Evolutionary conservation across 2,797 vertebrate genomes (phyloP).

Genomic region (Hephaestus fuliginosus): DNA sequence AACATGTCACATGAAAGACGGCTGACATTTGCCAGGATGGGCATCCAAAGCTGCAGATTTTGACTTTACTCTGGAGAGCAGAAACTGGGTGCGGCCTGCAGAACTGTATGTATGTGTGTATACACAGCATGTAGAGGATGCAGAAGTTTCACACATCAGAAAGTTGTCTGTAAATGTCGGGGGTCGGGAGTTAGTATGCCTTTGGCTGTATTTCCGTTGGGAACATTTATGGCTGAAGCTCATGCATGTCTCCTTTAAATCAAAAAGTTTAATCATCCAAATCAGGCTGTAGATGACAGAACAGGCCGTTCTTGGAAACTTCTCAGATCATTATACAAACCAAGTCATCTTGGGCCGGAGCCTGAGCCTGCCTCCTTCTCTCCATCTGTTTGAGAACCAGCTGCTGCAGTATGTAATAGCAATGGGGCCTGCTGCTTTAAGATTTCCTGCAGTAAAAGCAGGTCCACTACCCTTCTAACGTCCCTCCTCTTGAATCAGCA

Average conservation of each 20-base stretch:
- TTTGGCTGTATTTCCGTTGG: slow-evolving; percentile 29
- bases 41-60: neutral
- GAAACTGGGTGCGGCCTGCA: slow-evolving; percentile 19
- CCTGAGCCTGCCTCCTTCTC: slow-evolving; percentile 38
- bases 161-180: slow-evolving; percentile 12
- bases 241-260: slow-evolving; percentile 27
- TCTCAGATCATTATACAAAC: slow-evolving; percentile 61
- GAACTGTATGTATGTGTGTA: slow-evolving; percentile 1
- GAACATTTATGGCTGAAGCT: slow-evolving; percentile 43
- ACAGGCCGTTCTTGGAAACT: slow-evolving; percentile 63
- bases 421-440: slow-evolving; percentile 40
- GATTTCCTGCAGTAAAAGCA: slow-evolving; percentile 55
- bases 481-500: slow-evolving; percentile 45
- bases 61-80: slow-evolving; percentile 7
- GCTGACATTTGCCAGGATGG: neutral
- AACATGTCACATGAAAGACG: slow-evolving; percentile 8
- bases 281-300: slow-evolving; percentile 63
- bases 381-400: slow-evolving; percentile 65
- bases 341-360: slow-evolving; percentile 51
- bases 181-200: neutral
- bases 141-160: slow-evolving; percentile 8
- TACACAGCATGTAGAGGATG: slow-evolving; percentile 17
- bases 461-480: slow-evolving; percentile 34
- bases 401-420: slow-evolving; percentile 50
- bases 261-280: slow-evolving; percentile 52